These are phyloP conservation scores for Drosophila rellima DNA, from an alignment of 2,888 invertebrate species.

Conservation along the genomic window DNA sequence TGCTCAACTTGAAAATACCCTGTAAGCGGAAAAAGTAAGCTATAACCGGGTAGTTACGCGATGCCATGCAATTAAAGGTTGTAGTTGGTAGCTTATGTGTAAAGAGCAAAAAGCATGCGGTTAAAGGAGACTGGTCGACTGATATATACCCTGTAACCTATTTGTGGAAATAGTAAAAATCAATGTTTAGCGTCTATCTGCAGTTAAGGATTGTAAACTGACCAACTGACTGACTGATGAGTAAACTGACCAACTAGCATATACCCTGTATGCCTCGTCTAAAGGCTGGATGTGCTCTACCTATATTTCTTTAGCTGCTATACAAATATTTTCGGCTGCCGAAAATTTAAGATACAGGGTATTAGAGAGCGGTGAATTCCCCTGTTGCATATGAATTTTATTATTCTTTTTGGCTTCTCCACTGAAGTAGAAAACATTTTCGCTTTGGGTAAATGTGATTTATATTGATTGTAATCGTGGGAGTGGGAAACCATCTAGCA, in stretches of 20 bases:
- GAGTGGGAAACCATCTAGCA: conserved; percentile 66
- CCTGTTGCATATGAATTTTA: conserved; percentile 80
- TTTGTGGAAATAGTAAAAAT: background rate
- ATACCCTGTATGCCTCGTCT: too few relatives aligned
- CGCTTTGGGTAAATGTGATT: conserved; percentile 84
- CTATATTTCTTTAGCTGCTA: too few relatives aligned
- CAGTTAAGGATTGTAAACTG: too few relatives aligned
- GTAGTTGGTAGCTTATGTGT: background rate
- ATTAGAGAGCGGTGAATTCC: conserved; percentile 63
- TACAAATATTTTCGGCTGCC: background rate
- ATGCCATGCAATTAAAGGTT: background rate
- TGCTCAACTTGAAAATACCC: background rate
- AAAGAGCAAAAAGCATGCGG: background rate
- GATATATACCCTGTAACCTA: conserved; percentile 2
- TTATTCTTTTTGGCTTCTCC: conserved; percentile 68
- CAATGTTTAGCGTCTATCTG: background rate
- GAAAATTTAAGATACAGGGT: conserved; percentile 14
- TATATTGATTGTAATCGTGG: conserved; percentile 83
- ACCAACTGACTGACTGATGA: too few relatives aligned
- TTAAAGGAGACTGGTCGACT: background rate
- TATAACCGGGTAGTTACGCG: too few relatives aligned
- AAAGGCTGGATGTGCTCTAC: too few relatives aligned
- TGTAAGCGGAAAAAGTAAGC: background rate
- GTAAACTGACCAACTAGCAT: too few relatives aligned
- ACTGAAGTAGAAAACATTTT: conserved; percentile 80